Conservation (phyloP, 2,797 vertebrate species). For the Coendou prehensilis region DNA sequence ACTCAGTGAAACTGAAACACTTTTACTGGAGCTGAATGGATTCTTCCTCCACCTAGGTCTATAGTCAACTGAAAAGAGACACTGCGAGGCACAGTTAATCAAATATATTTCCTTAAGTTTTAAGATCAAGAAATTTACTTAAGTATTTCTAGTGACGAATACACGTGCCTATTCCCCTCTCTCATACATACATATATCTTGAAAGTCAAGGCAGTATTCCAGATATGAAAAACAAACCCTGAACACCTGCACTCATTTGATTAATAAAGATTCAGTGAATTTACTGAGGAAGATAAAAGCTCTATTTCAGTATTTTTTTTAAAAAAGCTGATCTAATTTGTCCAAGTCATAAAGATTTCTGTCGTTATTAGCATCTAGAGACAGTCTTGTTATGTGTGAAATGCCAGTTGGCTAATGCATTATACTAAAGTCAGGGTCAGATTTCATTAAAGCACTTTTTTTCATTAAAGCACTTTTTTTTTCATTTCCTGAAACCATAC, state of each 20-base stretch:
- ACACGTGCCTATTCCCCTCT: background rate
- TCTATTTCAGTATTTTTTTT: background rate
- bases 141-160: background rate
- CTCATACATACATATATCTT: background rate
- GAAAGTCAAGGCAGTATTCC: background rate
- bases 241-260: background rate
- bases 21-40: background rate
- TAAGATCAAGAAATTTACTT: background rate
- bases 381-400: background rate
- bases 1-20: background rate
- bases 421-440: background rate
- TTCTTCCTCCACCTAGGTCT: background rate
- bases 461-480: background rate
- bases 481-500: background rate
- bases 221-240: background rate
- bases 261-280: background rate
- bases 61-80: background rate
- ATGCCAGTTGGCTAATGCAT: background rate
- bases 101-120: background rate
- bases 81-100: background rate
- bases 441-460: background rate
- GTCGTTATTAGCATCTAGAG: background rate
- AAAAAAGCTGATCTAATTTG: background rate
- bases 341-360: background rate
- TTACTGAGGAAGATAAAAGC: constrained; percentile 61